Conservation (phyloP, 2,888 invertebrate species). For the Drosophila ochracea region DNA sequence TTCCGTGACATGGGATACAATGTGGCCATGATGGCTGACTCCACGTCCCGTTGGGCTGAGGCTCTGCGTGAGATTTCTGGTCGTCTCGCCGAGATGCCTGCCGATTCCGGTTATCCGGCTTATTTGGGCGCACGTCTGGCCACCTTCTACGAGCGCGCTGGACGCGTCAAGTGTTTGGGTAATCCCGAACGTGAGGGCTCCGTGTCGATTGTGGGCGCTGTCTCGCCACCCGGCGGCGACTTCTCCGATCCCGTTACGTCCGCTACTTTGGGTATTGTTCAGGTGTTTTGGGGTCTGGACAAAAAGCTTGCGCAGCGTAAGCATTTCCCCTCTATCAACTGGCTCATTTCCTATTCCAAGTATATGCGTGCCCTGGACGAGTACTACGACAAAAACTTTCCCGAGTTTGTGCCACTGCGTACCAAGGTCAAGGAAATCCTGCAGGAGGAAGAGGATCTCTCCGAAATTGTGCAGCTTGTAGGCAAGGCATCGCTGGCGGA, state of each 20-base stretch:
- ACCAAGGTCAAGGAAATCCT: constrained; percentile 97
- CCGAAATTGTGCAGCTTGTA: constrained; percentile 99
- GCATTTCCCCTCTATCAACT: constrained; percentile 99
- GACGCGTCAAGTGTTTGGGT: constrained; percentile 97
- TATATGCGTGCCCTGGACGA: constrained; percentile 99
- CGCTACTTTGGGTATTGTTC: constrained; percentile 98
- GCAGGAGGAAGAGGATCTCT: constrained; percentile 99
- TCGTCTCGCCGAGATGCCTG: constrained; percentile 99
- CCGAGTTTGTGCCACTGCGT: constrained; percentile 97
- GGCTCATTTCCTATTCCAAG: constrained; percentile 99
- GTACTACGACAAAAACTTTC: constrained; percentile 98
- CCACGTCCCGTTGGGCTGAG: constrained; percentile 99
- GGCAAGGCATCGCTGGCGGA: constrained; percentile 99
- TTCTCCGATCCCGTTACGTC: constrained; percentile 99
- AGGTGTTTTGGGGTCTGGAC: constrained; percentile 99
- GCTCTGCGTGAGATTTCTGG: constrained; percentile 98
- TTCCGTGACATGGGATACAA: constrained; percentile 99
- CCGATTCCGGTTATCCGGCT: constrained; percentile 99
- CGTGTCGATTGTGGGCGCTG: constrained; percentile 99
- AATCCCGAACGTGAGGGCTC: constrained; percentile 99
- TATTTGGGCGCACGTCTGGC: constrained; percentile 99
- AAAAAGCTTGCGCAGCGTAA: constrained; percentile 99
- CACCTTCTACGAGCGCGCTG: constrained; percentile 99
- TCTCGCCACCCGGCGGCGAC: constrained; percentile 99
- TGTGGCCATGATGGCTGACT: constrained; percentile 99